These are phyloP conservation scores for Lota lota DNA, from an alignment of 2,113 vertebrate species.

Conservation along the genomic window DNA sequence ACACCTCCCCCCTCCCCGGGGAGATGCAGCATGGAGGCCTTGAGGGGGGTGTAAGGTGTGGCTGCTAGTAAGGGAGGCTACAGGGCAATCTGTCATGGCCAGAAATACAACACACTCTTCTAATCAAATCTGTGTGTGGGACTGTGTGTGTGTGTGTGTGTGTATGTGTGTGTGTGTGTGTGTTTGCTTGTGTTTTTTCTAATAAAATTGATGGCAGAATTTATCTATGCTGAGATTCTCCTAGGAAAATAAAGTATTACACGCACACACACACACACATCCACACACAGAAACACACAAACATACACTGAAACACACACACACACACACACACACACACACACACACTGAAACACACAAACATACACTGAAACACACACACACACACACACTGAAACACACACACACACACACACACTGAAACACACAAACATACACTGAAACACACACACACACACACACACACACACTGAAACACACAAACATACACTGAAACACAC, in stretches of 20 bases:
- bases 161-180: background rate
- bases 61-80: constrained; percentile 38
- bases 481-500: constrained; percentile 1
- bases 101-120: constrained; percentile 22
- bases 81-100: constrained; percentile 17
- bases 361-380: too few relatives aligned
- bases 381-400: too few relatives aligned
- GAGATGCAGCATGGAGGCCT: background rate
- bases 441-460: background rate
- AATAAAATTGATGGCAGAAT: background rate
- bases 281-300: too few relatives aligned
- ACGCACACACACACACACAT: too few relatives aligned
- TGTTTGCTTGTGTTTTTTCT: background rate
- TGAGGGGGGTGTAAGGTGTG: background rate
- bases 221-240: background rate
- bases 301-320: too few relatives aligned
- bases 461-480: background rate
- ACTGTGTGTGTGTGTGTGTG: background rate
- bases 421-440: too few relatives aligned
- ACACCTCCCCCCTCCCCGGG: constrained; percentile 7
- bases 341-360: too few relatives aligned
- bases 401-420: too few relatives aligned
- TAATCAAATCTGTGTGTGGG: background rate
- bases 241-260: too few relatives aligned
- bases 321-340: too few relatives aligned